Percentiles rank a stretch among this genome's conserved stretches.
phyloP scores from a whole-genome alignment of 2,797 vertebrate species.

The Philypnodon macrostomus region DNA sequence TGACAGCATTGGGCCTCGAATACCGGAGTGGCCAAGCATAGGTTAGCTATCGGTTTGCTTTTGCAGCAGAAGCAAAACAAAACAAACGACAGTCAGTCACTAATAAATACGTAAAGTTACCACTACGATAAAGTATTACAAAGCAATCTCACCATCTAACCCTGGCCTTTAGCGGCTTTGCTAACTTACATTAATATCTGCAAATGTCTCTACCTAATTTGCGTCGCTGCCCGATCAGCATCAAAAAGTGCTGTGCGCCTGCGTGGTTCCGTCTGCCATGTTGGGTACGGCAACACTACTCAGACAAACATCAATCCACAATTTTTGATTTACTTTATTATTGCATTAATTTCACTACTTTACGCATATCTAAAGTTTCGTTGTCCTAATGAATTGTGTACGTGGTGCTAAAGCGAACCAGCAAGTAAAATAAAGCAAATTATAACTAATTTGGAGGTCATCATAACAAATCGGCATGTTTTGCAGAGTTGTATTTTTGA shows the following conservation, averaged over 20 bases:
- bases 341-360: not conserved
- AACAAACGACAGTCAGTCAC: not conserved
- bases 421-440: not conserved
- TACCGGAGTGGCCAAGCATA: constrained; percentile 40
- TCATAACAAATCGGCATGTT: too few relatives aligned
- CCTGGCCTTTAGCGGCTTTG: constrained; percentile 15
- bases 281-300: constrained; percentile 2
- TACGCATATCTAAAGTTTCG: too few relatives aligned
- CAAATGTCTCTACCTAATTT: constrained; percentile 7
- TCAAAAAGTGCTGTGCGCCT: constrained; percentile 3
- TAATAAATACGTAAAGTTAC: not conserved
- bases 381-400: not conserved
- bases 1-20: constrained; percentile 46
- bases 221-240: constrained; percentile 3
- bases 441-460: not conserved
- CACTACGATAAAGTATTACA: not conserved
- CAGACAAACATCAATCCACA: not conserved
- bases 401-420: not conserved
- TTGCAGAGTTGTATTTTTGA: too few relatives aligned
- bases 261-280: not conserved
- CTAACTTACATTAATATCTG: constrained; percentile 15
- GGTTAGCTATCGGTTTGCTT: constrained; percentile 31
- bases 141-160: constrained; percentile 12
- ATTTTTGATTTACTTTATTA: not conserved
- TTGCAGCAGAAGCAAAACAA: constrained; percentile 12